These are phyloP conservation scores for Dasypus novemcinctus DNA, from an alignment of 2,113 vertebrate genomes.

Conservation along the genomic window DNA sequence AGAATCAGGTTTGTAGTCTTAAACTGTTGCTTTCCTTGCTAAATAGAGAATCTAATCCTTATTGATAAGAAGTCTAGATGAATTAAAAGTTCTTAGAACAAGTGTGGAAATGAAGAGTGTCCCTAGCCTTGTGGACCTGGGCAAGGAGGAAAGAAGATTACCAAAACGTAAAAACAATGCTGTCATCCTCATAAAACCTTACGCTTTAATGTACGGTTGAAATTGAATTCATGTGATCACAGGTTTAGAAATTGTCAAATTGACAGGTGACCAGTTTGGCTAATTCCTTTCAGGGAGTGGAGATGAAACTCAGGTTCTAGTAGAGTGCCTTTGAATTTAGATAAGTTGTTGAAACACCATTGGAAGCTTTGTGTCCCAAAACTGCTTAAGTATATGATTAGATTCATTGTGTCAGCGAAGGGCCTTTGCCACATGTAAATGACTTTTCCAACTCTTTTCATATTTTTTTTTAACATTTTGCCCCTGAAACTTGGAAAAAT, in stretches of 20 bases:
- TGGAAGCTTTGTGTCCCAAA: not conserved
- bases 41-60: conserved; percentile 24
- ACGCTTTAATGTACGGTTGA: not conserved
- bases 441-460: not conserved
- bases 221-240: not conserved
- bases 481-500: not conserved
- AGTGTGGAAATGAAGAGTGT: not conserved
- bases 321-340: conserved; percentile 22
- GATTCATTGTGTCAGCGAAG: not conserved
- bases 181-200: not conserved
- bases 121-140: not conserved
- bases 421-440: not conserved
- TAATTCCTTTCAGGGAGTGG: not conserved
- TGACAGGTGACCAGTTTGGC: not conserved
- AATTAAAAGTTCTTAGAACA: not conserved
- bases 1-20: not conserved
- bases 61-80: not conserved
- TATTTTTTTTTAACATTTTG: conserved; percentile 9
- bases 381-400: not conserved
- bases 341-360: not conserved
- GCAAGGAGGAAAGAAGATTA: not conserved
- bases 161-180: not conserved
- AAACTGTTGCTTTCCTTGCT: not conserved
- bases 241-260: conserved; percentile 40
- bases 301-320: not conserved